Percentiles rank a stretch among this genome's conserved stretches.
Conservation (phyloP, 2,113 vertebrate species). For the Ginglymostoma cirratum region DNA sequence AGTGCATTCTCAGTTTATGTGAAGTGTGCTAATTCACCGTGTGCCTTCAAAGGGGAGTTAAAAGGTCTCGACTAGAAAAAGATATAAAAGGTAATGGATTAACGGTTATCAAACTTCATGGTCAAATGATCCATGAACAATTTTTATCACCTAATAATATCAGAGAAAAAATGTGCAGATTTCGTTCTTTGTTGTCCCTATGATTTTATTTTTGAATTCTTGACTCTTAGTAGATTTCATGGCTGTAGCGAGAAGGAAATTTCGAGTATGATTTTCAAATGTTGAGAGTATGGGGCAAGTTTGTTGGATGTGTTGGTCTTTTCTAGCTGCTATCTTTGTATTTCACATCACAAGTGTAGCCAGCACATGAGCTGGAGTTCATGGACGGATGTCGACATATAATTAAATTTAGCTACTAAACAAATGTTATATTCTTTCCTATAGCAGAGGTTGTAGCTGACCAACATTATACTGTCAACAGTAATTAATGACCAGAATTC, state of each 20-base stretch:
- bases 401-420: too few relatives aligned
- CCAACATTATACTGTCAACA: not conserved
- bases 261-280: not conserved
- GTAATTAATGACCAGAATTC: not conserved
- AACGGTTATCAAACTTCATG: not conserved
- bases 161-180: not conserved
- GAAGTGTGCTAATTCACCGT: not conserved
- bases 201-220: not conserved
- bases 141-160: not conserved
- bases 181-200: not conserved
- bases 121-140: not conserved
- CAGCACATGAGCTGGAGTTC: not conserved
- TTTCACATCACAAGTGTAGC: not conserved
- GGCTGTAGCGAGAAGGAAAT: not conserved
- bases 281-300: not conserved
- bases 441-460: not conserved
- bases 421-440: not conserved
- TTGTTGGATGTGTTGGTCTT: not conserved
- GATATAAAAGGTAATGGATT: not conserved
- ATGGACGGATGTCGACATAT: too few relatives aligned
- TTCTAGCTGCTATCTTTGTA: not conserved
- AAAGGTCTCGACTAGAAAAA: not conserved
- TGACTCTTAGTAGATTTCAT: not conserved
- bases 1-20: too few relatives aligned
- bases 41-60: not conserved